phyloP scores from a whole-genome alignment of 2,888 invertebrate genomes.

The Sclerodermus sp. region DNA sequence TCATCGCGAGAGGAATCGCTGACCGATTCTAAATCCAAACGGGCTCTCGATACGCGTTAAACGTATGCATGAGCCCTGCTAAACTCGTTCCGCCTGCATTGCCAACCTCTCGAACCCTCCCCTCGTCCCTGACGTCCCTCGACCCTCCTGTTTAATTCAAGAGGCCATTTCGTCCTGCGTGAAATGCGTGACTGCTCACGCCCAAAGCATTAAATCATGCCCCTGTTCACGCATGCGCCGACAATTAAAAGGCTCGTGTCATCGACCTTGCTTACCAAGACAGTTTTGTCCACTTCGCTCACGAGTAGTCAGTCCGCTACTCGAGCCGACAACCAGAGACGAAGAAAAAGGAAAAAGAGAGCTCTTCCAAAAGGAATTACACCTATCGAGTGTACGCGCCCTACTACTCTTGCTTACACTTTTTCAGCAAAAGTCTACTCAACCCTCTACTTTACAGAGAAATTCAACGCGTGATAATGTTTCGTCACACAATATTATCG shows the following conservation, averaged over 20 bases:
- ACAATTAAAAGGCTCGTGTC: constrained; percentile 36
- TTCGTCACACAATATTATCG: too few relatives aligned
- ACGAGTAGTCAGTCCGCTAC: constrained; percentile 8
- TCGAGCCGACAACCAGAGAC: not conserved
- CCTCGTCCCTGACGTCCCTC: too few relatives aligned
- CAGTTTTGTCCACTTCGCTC: constrained; percentile 4
- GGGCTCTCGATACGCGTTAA: constrained; percentile 14
- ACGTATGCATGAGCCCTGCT: constrained; percentile 28
- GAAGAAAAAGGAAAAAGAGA: too few relatives aligned
- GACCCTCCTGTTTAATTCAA: constrained; percentile 31
- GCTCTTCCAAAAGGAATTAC: too few relatives aligned
- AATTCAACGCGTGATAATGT: too few relatives aligned
- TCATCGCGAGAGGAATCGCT: too few relatives aligned
- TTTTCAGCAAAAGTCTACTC: too few relatives aligned
- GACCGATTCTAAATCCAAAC: too few relatives aligned
- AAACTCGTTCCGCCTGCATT: constrained; percentile 28
- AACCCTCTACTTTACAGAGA: too few relatives aligned
- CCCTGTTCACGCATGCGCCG: constrained; percentile 25
- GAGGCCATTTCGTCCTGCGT: constrained; percentile 29
- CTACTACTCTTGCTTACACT: too few relatives aligned
- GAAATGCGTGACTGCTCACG: constrained; percentile 40
- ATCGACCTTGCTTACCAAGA: constrained; percentile 33
- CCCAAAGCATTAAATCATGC: constrained; percentile 34
- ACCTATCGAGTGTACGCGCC: too few relatives aligned
- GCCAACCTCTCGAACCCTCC: too few relatives aligned